Conservation (phyloP, 53 echinoderm and acorn worm genomes). For the Echinometra lucunter region DNA sequence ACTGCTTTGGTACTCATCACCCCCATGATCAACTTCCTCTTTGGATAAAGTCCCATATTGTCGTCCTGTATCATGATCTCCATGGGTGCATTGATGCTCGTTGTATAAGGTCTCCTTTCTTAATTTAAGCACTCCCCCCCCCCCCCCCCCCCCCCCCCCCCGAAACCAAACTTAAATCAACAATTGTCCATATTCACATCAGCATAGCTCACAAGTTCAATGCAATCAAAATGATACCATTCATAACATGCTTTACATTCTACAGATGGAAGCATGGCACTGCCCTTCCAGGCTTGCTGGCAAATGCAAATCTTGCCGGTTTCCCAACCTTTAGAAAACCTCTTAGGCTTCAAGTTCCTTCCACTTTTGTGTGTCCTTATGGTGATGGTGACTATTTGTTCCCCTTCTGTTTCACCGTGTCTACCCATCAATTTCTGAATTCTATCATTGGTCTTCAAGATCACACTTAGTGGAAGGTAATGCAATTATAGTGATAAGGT, state of each 20-base stretch:
- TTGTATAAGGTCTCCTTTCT: background rate
- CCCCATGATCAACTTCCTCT: background rate
- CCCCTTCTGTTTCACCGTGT: too few species aligned
- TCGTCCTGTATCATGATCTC: background rate
- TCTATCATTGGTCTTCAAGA: too few species aligned
- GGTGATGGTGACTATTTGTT: too few species aligned
- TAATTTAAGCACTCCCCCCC: background rate
- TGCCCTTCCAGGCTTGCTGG: conserved; percentile 1
- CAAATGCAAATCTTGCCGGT: conserved; percentile 23
- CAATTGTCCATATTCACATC: background rate
- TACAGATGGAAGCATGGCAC: background rate
- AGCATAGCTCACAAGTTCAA: background rate
- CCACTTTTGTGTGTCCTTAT: background rate
- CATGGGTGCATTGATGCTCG: background rate
- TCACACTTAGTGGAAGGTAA: too few species aligned
- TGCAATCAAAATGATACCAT: conserved; percentile 52
- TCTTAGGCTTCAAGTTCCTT: conserved; percentile 42
- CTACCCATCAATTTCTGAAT: too few species aligned
- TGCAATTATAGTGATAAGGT: too few species aligned
- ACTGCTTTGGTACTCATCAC: background rate
- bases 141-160: background rate
- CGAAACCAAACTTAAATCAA: background rate
- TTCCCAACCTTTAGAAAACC: conserved; percentile 55
- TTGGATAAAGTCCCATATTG: too few species aligned
- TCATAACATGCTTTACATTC: conserved; percentile 5